A percentile compares a stretch with the other conserved stretches of the same genome.
These are phyloP conservation scores for Virgularia gustaviana DNA, from an alignment of 92 coral and sea anemone species.

Conservation along the genomic window DNA sequence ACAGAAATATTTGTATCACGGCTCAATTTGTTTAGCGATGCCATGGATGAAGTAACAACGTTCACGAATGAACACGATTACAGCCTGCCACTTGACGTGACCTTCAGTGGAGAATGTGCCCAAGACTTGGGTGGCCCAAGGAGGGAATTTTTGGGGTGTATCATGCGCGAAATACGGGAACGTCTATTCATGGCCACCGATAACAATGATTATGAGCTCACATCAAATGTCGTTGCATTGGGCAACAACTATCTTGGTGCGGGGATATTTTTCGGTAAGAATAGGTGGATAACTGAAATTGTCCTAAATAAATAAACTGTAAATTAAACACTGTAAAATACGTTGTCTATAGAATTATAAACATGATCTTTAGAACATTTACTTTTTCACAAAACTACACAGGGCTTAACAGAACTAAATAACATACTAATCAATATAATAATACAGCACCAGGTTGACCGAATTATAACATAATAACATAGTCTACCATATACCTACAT, in stretches of 20 bases:
- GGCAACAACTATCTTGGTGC: constrained; percentile 16
- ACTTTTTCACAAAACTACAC: too few species aligned
- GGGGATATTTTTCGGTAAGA: neutral
- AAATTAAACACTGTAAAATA: too few species aligned
- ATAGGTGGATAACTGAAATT: too few species aligned
- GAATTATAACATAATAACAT: too few species aligned
- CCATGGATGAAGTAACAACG: constrained; percentile 29
- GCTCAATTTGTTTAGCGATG: constrained; percentile 5
- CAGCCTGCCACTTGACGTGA: constrained; percentile 31
- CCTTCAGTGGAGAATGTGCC: constrained; percentile 20
- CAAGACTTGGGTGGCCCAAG: constrained; percentile 48
- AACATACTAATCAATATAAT: too few species aligned
- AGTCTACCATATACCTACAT: too few species aligned
- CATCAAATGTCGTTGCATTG: neutral
- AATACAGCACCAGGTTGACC: too few species aligned
- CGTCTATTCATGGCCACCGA: constrained; percentile 23
- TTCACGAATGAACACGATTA: neutral
- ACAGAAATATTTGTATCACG: constrained; percentile 31
- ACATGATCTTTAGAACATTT: too few species aligned
- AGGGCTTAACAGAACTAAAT: too few species aligned
- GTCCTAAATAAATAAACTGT: too few species aligned
- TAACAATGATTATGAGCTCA: neutral
- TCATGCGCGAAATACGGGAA: constrained; percentile 29
- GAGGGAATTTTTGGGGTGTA: constrained; percentile 45
- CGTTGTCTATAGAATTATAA: too few species aligned